Conservation (phyloP, 2,888 invertebrate species). For the Melieria omissa region DNA sequence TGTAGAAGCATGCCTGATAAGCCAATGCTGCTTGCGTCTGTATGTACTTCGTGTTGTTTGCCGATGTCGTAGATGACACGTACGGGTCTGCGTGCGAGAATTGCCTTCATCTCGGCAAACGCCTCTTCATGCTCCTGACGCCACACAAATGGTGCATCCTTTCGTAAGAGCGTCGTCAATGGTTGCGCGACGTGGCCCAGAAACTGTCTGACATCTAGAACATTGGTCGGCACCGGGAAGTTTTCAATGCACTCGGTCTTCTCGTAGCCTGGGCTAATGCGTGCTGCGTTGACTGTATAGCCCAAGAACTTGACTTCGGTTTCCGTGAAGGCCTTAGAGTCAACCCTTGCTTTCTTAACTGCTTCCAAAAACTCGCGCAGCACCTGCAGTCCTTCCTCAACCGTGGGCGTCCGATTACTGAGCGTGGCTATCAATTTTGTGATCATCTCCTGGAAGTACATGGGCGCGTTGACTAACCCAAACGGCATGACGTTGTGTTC, state of each 20-base stretch:
- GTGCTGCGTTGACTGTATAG: neutral
- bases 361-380: neutral
- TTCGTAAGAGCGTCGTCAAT: too few relatives aligned
- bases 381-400: neutral
- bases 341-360: too few relatives aligned
- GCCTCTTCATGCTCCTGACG: too few relatives aligned
- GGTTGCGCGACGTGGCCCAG: neutral
- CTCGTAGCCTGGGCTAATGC: neutral
- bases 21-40: too few relatives aligned
- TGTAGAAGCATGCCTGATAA: too few relatives aligned
- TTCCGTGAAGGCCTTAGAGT: neutral
- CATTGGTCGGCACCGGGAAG: neutral
- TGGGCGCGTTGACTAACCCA: too few relatives aligned
- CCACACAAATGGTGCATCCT: too few relatives aligned
- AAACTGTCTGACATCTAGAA: neutral
- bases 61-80: slow-evolving; percentile 22
- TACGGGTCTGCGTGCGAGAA: slow-evolving; percentile 22
- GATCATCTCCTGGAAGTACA: too few relatives aligned
- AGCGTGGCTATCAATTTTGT: too few relatives aligned
- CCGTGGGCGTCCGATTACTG: neutral
- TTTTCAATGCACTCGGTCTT: neutral
- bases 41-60: too few relatives aligned
- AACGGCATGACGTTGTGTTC: too few relatives aligned
- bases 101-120: slow-evolving; percentile 12
- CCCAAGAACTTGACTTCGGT: neutral